Percentiles rank a stretch among this genome's conserved stretches.
Evolutionary conservation across 2,113 vertebrate species (phyloP).

Genomic region (Bungarus multicinctus): DNA sequence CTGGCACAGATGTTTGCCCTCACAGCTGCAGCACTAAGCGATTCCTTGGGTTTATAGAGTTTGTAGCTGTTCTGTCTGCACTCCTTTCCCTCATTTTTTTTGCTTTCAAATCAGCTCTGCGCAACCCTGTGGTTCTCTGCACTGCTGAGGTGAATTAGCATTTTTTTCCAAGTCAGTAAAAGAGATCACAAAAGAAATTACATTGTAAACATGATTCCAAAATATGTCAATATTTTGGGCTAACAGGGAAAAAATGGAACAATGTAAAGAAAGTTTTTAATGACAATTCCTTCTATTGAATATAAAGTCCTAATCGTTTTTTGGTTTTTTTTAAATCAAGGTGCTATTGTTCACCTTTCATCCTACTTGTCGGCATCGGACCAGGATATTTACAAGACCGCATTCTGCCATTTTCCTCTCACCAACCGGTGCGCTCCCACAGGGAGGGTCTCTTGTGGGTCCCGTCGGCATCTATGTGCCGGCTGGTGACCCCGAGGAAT

Average conservation of each 20-base stretch:
- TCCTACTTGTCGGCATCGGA: not conserved
- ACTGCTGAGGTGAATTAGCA: not conserved
- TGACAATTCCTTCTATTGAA: not conserved
- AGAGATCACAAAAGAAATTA: not conserved
- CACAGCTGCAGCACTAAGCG: not conserved
- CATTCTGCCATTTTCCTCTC: no score
- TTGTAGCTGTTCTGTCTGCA: not conserved
- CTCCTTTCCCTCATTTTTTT: not conserved
- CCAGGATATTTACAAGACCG: no score
- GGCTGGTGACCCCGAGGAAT: no score
- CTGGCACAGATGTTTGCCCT: not conserved
- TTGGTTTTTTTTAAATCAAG: not conserved
- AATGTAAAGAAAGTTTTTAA: not conserved
- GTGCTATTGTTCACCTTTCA: not conserved
- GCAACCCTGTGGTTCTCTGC: not conserved
- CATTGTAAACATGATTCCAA: not conserved
- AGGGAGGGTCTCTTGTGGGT: no score
- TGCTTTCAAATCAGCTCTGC: not conserved
- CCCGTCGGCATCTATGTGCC: no score
- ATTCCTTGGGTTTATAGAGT: not conserved
- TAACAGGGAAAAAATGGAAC: not conserved
- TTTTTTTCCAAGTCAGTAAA: not conserved
- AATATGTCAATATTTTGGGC: not conserved
- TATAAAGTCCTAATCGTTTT: not conserved
- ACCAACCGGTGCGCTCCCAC: no score